Evolutionary conservation across 2,797 vertebrate genomes (phyloP).

Genomic region (Anabacerthia variegaticeps): DNA sequence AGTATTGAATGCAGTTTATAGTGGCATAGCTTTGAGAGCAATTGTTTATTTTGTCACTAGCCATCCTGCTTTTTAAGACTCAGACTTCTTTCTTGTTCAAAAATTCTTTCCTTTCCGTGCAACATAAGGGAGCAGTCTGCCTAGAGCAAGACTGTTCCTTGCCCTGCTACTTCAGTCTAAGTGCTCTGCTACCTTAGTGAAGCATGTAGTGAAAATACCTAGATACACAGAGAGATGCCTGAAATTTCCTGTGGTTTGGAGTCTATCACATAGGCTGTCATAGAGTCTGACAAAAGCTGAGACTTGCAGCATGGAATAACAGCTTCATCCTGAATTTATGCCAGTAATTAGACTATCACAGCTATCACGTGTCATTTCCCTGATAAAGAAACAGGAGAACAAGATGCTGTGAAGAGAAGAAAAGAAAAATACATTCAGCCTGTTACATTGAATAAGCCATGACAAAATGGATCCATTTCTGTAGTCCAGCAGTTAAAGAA

Average conservation of each 20-base stretch:
- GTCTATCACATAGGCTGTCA: background rate
- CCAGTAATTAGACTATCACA: constrained; percentile 29
- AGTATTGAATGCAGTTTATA: background rate
- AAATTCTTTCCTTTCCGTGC: background rate
- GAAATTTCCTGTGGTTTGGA: background rate
- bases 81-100: background rate
- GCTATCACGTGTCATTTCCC: background rate
- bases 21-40: background rate
- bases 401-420: background rate
- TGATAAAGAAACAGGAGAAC: constrained; percentile 11
- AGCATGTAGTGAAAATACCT: background rate
- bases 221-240: background rate
- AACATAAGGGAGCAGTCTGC: background rate
- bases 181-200: background rate
- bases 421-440: background rate
- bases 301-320: background rate
- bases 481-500: background rate
- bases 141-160: background rate
- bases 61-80: background rate
- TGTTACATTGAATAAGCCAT: background rate
- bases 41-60: background rate
- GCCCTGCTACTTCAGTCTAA: background rate
- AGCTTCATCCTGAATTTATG: constrained; percentile 34
- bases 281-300: background rate
- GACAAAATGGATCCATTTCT: background rate